phyloP scores from a whole-genome alignment of 2,113 vertebrate species.

The Paratilapia polleni region DNA sequence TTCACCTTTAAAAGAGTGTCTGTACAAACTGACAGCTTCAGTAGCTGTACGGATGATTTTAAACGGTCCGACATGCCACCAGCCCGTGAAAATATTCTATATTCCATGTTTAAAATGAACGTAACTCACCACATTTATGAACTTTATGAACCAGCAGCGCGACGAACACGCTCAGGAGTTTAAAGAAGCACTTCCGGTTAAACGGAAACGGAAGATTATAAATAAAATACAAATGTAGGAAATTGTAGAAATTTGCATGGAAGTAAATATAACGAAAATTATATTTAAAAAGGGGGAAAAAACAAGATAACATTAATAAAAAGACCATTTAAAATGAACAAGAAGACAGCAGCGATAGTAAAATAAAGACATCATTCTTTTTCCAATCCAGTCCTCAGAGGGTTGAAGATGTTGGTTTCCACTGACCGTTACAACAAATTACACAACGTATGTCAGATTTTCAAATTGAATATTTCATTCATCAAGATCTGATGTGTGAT shows the following conservation, averaged over 20 bases:
- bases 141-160: background rate
- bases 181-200: constrained; percentile 24
- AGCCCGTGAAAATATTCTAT: rapidly evolving
- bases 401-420: background rate
- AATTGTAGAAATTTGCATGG: no score
- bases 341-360: no score
- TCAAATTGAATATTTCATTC: background rate
- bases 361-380: no score
- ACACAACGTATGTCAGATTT: rapidly evolving
- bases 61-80: rapidly evolving
- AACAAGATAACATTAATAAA: no score
- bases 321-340: no score
- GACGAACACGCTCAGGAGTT: background rate
- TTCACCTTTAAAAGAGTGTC: background rate
- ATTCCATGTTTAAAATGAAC: background rate
- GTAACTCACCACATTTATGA: constrained; percentile 46
- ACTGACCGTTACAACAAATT: background rate
- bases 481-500: background rate
- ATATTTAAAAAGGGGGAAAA: no score
- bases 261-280: no score
- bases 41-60: no score
- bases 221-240: no score
- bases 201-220: constrained; percentile 21
- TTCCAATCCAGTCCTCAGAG: no score
- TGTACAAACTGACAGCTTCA: background rate